phyloP scores from a whole-genome alignment of 2,888 invertebrate species.

The Tribolium freemani region DNA sequence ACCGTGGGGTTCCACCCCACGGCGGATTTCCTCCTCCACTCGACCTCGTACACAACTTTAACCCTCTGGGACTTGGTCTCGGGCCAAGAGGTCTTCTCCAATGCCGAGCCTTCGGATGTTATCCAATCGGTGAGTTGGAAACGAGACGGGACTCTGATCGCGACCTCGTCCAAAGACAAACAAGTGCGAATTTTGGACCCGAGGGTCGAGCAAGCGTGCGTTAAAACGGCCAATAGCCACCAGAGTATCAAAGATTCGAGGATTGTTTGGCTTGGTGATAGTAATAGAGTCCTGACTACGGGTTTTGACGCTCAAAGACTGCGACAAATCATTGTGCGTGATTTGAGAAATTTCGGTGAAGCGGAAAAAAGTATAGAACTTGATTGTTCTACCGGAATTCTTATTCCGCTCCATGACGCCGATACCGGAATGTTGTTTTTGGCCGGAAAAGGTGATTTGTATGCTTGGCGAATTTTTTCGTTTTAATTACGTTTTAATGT shows the following conservation, averaged over 20 bases:
- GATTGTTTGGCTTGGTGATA: slow-evolving; percentile 91
- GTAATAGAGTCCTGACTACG: slow-evolving; percentile 86
- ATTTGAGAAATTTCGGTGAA: slow-evolving; percentile 83
- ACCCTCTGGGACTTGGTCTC: slow-evolving; percentile 89
- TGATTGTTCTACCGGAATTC: slow-evolving; percentile 90
- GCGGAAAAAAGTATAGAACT: slow-evolving; percentile 85
- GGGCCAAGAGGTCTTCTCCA: slow-evolving; percentile 85
- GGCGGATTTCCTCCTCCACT: slow-evolving; percentile 90
- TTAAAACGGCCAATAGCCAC: slow-evolving; percentile 81
- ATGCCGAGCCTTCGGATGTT: slow-evolving; percentile 80
- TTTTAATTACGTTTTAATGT: not conserved
- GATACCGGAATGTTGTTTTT: slow-evolving; percentile 97
- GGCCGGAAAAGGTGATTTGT: slow-evolving; percentile 82
- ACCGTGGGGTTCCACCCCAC: slow-evolving; percentile 93
- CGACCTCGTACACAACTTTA: slow-evolving; percentile 85
- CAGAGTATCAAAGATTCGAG: slow-evolving; percentile 93
- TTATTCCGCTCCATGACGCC: slow-evolving; percentile 93
- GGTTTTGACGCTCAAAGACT: slow-evolving; percentile 91
- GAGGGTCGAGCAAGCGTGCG: slow-evolving; percentile 74
- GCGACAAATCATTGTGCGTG: slow-evolving; percentile 90
- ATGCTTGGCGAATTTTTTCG: not conserved
- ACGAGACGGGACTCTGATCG: slow-evolving; percentile 84
- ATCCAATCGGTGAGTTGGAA: slow-evolving; percentile 94
- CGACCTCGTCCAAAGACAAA: slow-evolving; percentile 93
- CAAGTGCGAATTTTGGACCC: slow-evolving; percentile 90